Evolutionary conservation across 2,888 invertebrate genomes (phyloP).

Genomic region (Hipparchia semele): DNA sequence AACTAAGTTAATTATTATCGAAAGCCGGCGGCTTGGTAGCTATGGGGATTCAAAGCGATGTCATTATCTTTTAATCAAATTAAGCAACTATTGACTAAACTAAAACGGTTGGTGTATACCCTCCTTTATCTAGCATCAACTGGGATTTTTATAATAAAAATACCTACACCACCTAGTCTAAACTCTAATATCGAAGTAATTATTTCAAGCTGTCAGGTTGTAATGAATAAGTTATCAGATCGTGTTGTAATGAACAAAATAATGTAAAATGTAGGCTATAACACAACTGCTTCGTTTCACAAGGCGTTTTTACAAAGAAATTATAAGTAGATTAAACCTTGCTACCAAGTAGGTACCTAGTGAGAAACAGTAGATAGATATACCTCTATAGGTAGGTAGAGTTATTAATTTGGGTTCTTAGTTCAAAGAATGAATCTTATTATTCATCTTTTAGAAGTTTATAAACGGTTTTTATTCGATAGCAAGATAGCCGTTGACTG

Average conservation of each 20-base stretch:
- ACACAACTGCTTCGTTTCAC: conserved; percentile 41
- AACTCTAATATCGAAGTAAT: conserved; percentile 29
- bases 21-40: too few species aligned
- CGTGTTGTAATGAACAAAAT: conserved; percentile 35
- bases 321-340: conserved; percentile 8
- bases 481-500: too few species aligned
- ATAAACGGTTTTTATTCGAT: too few species aligned
- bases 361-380: background rate
- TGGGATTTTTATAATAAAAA: background rate
- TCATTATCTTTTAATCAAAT: too few species aligned
- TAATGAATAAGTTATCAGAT: conserved; percentile 41
- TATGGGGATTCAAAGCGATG: too few species aligned
- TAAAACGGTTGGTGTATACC: too few species aligned
- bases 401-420: background rate
- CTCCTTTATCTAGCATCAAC: too few species aligned
- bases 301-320: conserved; percentile 31
- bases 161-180: background rate
- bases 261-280: conserved; percentile 38
- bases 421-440: too few species aligned
- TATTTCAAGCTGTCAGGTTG: conserved; percentile 27
- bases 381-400: background rate
- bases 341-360: background rate
- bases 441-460: too few species aligned
- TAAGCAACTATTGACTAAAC: too few species aligned
- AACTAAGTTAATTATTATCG: too few species aligned